phyloP scores from a whole-genome alignment of 2,888 invertebrate species.

The Temnothorax ravouxi region DNA sequence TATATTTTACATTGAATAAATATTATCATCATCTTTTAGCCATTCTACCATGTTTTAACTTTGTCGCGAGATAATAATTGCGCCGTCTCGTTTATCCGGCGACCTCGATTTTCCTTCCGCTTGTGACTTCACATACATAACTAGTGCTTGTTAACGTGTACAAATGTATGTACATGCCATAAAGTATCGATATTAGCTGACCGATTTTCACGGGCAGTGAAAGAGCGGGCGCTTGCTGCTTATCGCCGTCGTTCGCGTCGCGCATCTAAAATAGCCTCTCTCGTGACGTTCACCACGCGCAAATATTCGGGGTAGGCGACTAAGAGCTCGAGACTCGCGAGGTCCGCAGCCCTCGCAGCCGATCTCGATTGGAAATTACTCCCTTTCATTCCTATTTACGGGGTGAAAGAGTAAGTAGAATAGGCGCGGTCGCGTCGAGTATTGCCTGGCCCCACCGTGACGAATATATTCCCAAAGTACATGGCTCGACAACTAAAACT shows the following conservation, averaged over 20 bases:
- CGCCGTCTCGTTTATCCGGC: constrained; percentile 5
- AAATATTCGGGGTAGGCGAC: constrained; percentile 28
- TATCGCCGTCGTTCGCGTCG: constrained; percentile 60
- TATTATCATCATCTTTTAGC: neutral
- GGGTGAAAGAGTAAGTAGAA: constrained; percentile 75
- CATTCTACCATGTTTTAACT: constrained; percentile 9
- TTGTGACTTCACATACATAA: constrained; percentile 14
- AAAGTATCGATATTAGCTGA: constrained; percentile 68
- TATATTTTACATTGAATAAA: neutral
- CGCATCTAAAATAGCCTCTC: constrained; percentile 50
- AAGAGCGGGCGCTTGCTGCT: constrained; percentile 60
- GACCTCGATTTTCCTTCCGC: constrained; percentile 39
- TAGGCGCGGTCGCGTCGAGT: constrained; percentile 62
- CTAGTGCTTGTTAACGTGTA: constrained; percentile 19
- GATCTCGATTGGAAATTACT: constrained; percentile 78
- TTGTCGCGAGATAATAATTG: neutral
- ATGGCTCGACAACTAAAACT: constrained; percentile 5
- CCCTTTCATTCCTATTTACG: constrained; percentile 75
- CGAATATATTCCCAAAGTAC: constrained; percentile 42
- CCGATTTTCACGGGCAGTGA: constrained; percentile 66
- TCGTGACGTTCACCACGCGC: constrained; percentile 22
- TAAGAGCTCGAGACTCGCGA: constrained; percentile 50
- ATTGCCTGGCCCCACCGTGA: constrained; percentile 34
- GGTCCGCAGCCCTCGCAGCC: constrained; percentile 51
- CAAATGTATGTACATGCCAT: neutral